Evolutionary conservation across 2,113 vertebrate species (phyloP).

Genomic region (Mirza zaza): DNA sequence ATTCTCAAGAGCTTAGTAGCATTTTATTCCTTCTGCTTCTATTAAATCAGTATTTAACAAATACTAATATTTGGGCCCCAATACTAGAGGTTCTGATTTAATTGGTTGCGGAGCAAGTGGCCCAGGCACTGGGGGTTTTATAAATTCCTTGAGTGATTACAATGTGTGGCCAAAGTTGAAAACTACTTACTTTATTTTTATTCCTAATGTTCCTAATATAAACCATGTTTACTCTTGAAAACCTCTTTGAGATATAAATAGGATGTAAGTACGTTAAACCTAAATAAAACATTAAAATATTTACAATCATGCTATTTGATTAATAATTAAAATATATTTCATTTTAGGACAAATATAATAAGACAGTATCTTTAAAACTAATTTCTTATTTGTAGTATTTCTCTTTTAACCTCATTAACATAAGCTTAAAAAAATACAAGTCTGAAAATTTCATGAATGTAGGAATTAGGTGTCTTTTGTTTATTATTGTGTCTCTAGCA

Average conservation of each 20-base stretch:
- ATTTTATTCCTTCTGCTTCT: not conserved
- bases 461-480: not conserved
- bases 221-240: conserved; percentile 4
- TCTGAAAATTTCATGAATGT: not conserved
- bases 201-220: conserved; percentile 30
- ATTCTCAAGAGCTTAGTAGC: not conserved
- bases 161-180: not conserved
- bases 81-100: not conserved
- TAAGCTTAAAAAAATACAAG: conserved; percentile 17
- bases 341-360: conserved; percentile 45
- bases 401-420: not conserved
- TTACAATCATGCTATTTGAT: not conserved
- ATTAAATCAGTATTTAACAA: conserved; percentile 31
- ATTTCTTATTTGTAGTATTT: conserved; percentile 42
- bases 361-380: not conserved
- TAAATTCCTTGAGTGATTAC: not conserved
- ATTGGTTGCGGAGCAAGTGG: not conserved
- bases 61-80: not conserved
- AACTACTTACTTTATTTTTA: conserved; percentile 22
- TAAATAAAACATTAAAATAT: not conserved
- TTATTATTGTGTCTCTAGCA: not conserved
- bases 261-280: not conserved
- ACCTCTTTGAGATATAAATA: not conserved
- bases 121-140: not conserved
- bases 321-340: conserved; percentile 24